A percentile compares a stretch with the other conserved stretches of the same genome.
Conservation (phyloP, 2,888 invertebrate genomes). For the Drosophila siamana region DNA sequence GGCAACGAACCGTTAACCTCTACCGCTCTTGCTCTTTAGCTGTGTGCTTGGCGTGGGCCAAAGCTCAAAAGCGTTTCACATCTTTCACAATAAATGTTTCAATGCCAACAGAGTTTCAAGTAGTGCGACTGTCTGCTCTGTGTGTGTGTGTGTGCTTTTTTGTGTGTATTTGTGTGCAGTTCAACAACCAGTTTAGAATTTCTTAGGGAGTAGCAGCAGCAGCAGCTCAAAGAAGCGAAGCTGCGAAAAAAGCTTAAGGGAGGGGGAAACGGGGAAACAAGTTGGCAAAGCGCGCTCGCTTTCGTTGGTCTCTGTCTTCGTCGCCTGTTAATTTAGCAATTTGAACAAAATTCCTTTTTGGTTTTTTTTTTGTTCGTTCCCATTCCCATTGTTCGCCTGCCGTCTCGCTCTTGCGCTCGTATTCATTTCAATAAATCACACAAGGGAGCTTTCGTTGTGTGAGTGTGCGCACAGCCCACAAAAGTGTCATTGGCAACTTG, state of each 20-base stretch:
- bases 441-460: conserved; percentile 11
- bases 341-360: conserved; percentile 66
- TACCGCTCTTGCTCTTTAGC: conserved; percentile 3
- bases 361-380: conserved; percentile 24
- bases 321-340: conserved; percentile 73
- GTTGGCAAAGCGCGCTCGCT: conserved; percentile 73
- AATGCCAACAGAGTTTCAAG: conserved; percentile 54
- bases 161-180: conserved; percentile 48
- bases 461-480: conserved; percentile 10
- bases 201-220: conserved; percentile 53
- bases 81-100: conserved; percentile 44
- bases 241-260: conserved; percentile 12
- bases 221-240: neutral
- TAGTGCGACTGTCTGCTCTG: neutral
- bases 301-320: conserved; percentile 52
- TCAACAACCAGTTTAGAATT: conserved; percentile 79
- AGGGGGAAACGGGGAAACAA: conserved; percentile 50
- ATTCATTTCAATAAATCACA: conserved; percentile 72
- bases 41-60: conserved; percentile 1
- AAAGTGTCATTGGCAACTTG: conserved; percentile 10
- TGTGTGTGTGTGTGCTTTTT: conserved; percentile 8
- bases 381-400: conserved; percentile 24
- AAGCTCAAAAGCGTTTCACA: conserved; percentile 44
- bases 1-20: conserved; percentile 55
- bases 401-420: conserved; percentile 29